Conservation (phyloP, 2,888 invertebrate species). For the Hyposoter dolosus region DNA sequence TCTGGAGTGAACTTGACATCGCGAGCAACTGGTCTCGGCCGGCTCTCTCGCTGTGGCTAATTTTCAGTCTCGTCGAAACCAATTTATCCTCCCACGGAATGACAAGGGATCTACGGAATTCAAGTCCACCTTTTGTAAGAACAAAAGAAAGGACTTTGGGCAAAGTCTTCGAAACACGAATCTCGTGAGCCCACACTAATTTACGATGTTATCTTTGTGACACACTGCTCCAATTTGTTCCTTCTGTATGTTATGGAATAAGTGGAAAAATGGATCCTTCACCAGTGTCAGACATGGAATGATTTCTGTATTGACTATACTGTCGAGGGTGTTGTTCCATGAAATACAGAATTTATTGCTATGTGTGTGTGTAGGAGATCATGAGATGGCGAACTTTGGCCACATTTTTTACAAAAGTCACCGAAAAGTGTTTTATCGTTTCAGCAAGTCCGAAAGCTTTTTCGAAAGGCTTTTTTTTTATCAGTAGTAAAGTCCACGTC, state of each 20-base stretch:
- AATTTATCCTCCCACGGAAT: neutral
- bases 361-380: neutral
- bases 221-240: neutral
- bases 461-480: constrained; percentile 8
- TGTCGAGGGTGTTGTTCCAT: constrained; percentile 20
- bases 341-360: neutral
- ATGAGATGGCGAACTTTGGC: constrained; percentile 9
- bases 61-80: too few species aligned
- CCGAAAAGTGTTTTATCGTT: constrained; percentile 11
- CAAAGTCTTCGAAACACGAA: neutral
- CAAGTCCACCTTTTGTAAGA: neutral
- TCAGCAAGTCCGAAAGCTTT: neutral
- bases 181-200: neutral
- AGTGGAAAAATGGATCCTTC: neutral
- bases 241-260: neutral
- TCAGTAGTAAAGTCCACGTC: constrained; percentile 9
- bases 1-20: neutral
- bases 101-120: neutral
- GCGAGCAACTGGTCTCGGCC: too few species aligned
- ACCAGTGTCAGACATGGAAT: constrained; percentile 31
- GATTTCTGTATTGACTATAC: constrained; percentile 47
- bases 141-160: neutral
- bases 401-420: constrained; percentile 47
- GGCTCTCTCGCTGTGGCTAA: too few species aligned
- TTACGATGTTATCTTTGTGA: neutral